Conservation (phyloP, 2,113 vertebrate species). For the Myiagra hebetior region DNA sequence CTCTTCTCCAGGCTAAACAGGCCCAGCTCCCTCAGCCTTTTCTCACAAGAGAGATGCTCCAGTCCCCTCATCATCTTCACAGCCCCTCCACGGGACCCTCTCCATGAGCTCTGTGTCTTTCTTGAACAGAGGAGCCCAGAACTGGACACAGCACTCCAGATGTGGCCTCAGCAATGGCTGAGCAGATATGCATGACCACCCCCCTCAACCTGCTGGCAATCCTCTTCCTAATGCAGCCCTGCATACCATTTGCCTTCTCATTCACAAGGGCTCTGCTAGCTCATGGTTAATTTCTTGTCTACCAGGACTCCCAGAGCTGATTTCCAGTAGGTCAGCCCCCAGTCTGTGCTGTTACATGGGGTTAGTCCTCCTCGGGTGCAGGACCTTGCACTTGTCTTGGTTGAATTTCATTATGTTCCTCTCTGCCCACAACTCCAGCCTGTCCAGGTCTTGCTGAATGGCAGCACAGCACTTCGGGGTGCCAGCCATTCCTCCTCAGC, state of each 20-base stretch:
- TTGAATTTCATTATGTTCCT: not conserved
- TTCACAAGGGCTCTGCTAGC: not conserved
- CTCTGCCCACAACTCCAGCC: not conserved
- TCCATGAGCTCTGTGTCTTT: not conserved
- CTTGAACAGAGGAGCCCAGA: not conserved
- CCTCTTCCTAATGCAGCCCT: not conserved
- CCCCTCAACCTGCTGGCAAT: not conserved
- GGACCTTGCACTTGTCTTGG: not conserved
- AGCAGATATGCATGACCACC: not conserved
- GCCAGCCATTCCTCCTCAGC: not conserved
- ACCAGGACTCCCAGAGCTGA: not conserved
- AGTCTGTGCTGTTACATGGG: not conserved
- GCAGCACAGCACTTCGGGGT: not conserved
- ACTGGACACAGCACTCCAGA: not conserved
- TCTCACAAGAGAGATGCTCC: not conserved
- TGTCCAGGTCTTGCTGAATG: not conserved
- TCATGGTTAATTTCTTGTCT: fast-evolving
- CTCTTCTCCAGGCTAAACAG: not conserved
- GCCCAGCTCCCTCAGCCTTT: not conserved
- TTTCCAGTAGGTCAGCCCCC: not conserved
- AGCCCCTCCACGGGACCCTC: not conserved
- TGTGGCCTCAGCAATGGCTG: not conserved
- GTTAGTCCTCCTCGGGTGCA: not conserved
- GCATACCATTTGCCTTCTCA: not conserved
- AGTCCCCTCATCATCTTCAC: not conserved